Evolutionary conservation across 1,140 invertebrate species (phyloP), one percentile per base, ranked within the genome.

Genomic region (Atta cephalotes): DNA sequence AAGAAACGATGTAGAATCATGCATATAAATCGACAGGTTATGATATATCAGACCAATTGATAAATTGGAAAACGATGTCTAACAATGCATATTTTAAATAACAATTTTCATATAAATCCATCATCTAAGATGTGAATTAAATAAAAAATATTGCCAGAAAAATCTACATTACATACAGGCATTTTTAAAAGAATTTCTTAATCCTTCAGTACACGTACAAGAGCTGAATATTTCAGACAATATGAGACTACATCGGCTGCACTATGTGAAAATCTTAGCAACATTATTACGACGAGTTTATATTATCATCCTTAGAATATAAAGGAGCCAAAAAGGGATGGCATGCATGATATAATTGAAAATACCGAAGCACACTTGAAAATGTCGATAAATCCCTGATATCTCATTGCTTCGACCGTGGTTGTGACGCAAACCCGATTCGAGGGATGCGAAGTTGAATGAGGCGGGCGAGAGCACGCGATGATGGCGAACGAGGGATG

Each of bases 341-440:
- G 18, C 6, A 45, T n/a, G 51, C 35, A 60, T 18, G 49, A 60
- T 56, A 71, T 89, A 91, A 89, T 91, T 89, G 87, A 86, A 89
- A 89, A 89, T 91, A 76, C 71, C 85, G 66, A 80, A 88, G 74
- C 66, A 51, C 35, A 72, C 76, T 89, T 89, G 79, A 88, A 91
- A 87, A 91, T 88, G 87, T 89, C 88, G 82, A 88, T 91, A 92
- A 86, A 90, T 89, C 84, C 65, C n/a, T 85, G 63, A n/a, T 63
- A 58, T 28, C 49, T 45, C 49, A 58, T 45, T n/a, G 70, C 66
- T 62, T 63, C 77, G 53, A 56, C 49, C 66, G 25, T 60, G 70
- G 45, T 68, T 49, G 18, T 77, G 70, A 68, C 72, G 51, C 56
- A 58, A 85, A 45, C 56, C 81, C 25, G 62, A 65, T 76, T 65